Percentiles rank a stretch among this genome's conserved stretches.
These are phyloP conservation scores for Melolontha melolontha DNA, from an alignment of 2,888 invertebrate species.

Conservation along the genomic window DNA sequence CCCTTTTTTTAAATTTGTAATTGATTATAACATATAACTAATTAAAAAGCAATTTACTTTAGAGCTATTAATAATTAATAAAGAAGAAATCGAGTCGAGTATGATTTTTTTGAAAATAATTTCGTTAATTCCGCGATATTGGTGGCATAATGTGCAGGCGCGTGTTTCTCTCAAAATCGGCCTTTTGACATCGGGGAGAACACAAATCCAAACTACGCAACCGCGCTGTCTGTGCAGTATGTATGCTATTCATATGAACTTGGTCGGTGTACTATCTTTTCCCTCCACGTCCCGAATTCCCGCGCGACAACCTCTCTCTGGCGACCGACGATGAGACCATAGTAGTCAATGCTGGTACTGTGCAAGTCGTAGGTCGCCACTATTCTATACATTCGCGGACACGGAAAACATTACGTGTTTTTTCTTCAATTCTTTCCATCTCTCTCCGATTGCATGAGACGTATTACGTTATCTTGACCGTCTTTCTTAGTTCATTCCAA, in stretches of 20 bases:
- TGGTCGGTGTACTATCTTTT: conserved; percentile 37
- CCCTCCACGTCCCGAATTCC: conserved; percentile 42
- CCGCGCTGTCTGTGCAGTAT: conserved; percentile 50
- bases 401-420: conserved; percentile 27
- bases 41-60: too few species aligned
- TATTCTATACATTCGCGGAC: conserved; percentile 30
- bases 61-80: too few species aligned
- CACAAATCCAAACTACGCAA: conserved; percentile 50
- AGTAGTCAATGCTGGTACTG: conserved; percentile 37
- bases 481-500: conserved; percentile 13
- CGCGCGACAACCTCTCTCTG: conserved; percentile 47
- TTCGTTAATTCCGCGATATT: too few species aligned
- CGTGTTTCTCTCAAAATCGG: conserved; percentile 45
- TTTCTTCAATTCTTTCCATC: conserved; percentile 15
- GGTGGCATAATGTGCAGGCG: conserved; percentile 51
- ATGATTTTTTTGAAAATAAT: too few species aligned
- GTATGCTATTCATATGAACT: conserved; percentile 44
- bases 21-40: too few species aligned
- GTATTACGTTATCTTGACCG: conserved; percentile 9
- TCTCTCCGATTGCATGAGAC: conserved; percentile 22
- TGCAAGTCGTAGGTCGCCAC: conserved; percentile 30
- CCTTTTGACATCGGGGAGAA: conserved; percentile 42
- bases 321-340: conserved; percentile 25
- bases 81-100: too few species aligned
- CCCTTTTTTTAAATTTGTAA: too few species aligned